Conservation (phyloP, 2,888 invertebrate species). For the Strigamia maritima region DNA sequence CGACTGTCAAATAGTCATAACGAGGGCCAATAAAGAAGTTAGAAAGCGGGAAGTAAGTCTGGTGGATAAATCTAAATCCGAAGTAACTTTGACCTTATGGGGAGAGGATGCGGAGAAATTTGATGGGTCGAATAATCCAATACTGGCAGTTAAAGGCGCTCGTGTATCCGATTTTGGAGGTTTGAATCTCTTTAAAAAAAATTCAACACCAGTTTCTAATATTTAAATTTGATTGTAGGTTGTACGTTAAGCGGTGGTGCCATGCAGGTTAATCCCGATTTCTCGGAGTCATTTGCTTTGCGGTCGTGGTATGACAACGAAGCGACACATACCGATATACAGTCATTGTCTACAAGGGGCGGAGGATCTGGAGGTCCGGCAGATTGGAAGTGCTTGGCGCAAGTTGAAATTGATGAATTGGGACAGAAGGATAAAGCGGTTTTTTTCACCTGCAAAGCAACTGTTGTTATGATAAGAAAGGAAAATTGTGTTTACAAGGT, state of each 20-base stretch:
- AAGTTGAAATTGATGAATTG: slow-evolving; percentile 67
- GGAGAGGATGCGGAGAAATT: slow-evolving; percentile 80
- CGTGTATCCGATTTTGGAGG: slow-evolving; percentile 84
- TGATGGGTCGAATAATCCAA: slow-evolving; percentile 69
- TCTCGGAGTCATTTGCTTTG: slow-evolving; percentile 76
- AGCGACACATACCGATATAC: slow-evolving; percentile 63
- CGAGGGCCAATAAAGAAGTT: slow-evolving; percentile 75
- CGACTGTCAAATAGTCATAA: slow-evolving; percentile 70
- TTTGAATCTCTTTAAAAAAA: no score
- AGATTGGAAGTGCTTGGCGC: slow-evolving; percentile 73
- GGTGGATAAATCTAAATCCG: slow-evolving; percentile 77
- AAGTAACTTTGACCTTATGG: slow-evolving; percentile 84
- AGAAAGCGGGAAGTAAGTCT: slow-evolving; percentile 83
- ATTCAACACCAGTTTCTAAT: no score
- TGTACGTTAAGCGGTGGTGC: slow-evolving; percentile 48
- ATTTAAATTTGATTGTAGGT: slow-evolving; percentile 46
- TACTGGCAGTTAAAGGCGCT: slow-evolving; percentile 80
- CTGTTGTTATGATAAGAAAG: slow-evolving; percentile 70
- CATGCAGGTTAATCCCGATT: slow-evolving; percentile 80
- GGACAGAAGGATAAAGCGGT: slow-evolving; percentile 67
- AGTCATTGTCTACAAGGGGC: slow-evolving; percentile 57
- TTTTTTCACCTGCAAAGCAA: slow-evolving; percentile 74
- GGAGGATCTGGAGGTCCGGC: slow-evolving; percentile 51
- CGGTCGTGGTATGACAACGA: slow-evolving; percentile 88
- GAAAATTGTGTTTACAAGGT: slow-evolving; percentile 82